Conservation (phyloP, 2,797 vertebrate genomes). For the Muraenolepis orangiensis region DNA sequence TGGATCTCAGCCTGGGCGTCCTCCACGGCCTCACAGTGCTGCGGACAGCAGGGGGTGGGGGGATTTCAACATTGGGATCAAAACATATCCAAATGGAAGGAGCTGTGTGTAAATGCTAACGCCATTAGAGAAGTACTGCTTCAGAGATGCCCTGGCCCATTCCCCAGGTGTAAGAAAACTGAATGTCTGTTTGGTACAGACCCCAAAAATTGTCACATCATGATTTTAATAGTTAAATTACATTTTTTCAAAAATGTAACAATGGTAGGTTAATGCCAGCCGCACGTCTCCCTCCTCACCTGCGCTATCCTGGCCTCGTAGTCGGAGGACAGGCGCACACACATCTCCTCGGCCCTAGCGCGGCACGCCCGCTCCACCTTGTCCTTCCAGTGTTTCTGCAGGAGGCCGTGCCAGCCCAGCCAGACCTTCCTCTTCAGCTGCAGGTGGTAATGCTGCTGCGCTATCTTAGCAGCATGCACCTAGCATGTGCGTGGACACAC, state of each 20-base stretch:
- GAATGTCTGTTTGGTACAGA: no score
- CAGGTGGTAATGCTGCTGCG: conserved; percentile 78
- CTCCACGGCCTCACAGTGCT: conserved; percentile 81
- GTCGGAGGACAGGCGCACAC: conserved; percentile 80
- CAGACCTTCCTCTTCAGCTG: conserved; percentile 85
- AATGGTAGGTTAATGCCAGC: no score
- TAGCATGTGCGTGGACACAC: conserved; percentile 15
- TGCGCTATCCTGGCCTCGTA: conserved; percentile 83
- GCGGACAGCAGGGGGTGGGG: not conserved
- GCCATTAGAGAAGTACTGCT: no score
- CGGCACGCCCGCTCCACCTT: conserved; percentile 85
- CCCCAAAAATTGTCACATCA: no score
- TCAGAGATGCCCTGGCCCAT: no score
- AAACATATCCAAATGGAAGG: no score
- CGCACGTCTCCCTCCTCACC: conserved; percentile 66
- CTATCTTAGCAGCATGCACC: conserved; percentile 70
- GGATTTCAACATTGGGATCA: no score
- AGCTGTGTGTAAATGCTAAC: no score
- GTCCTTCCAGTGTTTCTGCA: conserved; percentile 83
- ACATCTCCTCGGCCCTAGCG: conserved; percentile 85
- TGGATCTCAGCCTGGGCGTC: conserved; percentile 82
- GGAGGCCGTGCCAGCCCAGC: conserved; percentile 79
- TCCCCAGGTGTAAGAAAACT: no score
- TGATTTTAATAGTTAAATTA: no score
- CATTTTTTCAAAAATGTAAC: no score